Percentiles rank a stretch among this genome's conserved stretches.
phyloP scores from a whole-genome alignment of 35 echinoderm and acorn worm species.

The Patiria miniata region DNA sequence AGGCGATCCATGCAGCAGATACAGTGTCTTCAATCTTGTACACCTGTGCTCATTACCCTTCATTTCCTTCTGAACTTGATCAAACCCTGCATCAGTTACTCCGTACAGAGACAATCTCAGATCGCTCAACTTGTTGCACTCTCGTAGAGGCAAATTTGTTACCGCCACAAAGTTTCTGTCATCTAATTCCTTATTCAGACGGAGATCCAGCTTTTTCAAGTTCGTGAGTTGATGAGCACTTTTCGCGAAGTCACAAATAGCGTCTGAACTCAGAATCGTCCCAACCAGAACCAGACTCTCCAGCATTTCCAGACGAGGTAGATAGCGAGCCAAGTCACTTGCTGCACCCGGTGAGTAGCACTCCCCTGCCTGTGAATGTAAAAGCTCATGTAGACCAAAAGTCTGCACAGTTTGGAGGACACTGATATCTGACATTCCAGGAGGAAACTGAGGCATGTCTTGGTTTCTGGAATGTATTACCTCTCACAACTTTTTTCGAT shows the following conservation, averaged over 20 bases:
- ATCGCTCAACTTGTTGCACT: background rate
- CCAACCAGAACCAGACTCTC: background rate
- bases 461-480: too few relatives aligned
- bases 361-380: background rate
- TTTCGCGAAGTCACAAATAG: background rate
- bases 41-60: background rate
- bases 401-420: background rate
- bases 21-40: background rate
- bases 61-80: background rate
- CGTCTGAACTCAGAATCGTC: background rate
- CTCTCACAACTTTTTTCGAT: too few relatives aligned
- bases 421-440: background rate
- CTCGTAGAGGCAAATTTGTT: background rate
- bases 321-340: background rate
- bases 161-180: background rate
- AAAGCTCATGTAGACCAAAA: background rate
- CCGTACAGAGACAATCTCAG: conserved; percentile 1
- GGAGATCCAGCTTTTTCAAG: background rate
- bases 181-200: background rate
- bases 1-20: background rate
- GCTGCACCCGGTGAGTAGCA: background rate
- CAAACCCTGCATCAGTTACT: background rate
- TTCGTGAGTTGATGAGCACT: background rate
- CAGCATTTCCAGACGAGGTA: background rate
- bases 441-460: too few relatives aligned